phyloP scores from a whole-genome alignment of 2,113 vertebrate genomes.

The Nettapus auritus region DNA sequence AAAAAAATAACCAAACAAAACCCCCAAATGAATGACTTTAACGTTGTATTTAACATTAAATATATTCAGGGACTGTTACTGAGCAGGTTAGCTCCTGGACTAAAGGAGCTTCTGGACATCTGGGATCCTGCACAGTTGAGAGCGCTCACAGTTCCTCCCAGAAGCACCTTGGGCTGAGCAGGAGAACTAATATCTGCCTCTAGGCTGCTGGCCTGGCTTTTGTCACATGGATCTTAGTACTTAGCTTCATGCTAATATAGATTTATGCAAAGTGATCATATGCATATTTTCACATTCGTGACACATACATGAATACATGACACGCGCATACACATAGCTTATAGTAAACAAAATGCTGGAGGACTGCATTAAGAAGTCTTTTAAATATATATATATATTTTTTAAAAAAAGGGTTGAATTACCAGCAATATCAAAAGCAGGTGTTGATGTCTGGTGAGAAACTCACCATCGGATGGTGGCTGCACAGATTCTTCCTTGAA shows the following conservation, averaged over 20 bases:
- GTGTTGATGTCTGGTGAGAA: not conserved
- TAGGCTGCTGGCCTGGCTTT: not conserved
- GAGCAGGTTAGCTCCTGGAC: not conserved
- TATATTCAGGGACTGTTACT: not conserved
- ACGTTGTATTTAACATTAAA: not conserved
- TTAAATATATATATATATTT: not conserved
- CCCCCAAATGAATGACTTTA: not conserved
- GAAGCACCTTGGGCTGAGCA: not conserved
- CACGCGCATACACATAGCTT: not conserved
- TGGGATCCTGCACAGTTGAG: not conserved
- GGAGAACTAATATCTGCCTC: not conserved
- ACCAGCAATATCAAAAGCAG: not conserved
- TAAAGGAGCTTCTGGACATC: not conserved
- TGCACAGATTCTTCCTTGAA: not conserved
- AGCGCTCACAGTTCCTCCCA: not conserved
- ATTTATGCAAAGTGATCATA: not conserved
- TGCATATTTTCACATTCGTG: not conserved
- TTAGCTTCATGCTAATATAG: not conserved
- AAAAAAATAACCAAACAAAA: not conserved
- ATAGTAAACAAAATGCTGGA: not conserved
- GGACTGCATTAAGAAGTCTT: not conserved
- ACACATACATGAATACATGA: too few species aligned
- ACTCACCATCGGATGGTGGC: not conserved
- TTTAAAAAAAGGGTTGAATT: not conserved
- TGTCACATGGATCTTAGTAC: not conserved